These are phyloP conservation scores for Penaeus japonicus DNA, from an alignment of 1,140 invertebrate species.

Conservation along the genomic window DNA sequence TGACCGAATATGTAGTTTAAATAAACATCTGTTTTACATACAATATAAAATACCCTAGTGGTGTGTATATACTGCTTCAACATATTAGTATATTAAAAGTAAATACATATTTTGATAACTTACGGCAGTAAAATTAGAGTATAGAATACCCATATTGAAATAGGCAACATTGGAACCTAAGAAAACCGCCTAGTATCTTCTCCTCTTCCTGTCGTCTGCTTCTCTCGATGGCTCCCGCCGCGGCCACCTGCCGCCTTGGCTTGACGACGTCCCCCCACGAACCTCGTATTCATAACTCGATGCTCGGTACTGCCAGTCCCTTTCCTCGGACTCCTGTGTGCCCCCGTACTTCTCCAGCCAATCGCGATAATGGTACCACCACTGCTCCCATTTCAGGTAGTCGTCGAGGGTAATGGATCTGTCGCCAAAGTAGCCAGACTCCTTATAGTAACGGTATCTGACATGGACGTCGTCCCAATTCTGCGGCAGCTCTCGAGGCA, in stretches of 20 bases:
- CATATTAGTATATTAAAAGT: no score
- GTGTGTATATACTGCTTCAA: no score
- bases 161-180: no score
- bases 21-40: no score
- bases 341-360: constrained; percentile 80
- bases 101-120: no score
- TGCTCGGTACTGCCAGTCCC: constrained; percentile 45
- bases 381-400: constrained; percentile 91
- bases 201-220: constrained; percentile 48
- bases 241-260: constrained; percentile 19
- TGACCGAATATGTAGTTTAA: no score
- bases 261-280: constrained; percentile 6
- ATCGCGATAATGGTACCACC: constrained; percentile 92
- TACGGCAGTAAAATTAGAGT: no score
- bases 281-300: constrained; percentile 40
- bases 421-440: constrained; percentile 81
- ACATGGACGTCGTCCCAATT: constrained; percentile 61
- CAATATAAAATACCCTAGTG: no score
- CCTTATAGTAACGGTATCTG: constrained; percentile 66
- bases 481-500: constrained; percentile 59
- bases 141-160: no score
- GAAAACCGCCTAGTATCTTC: constrained; percentile 14
- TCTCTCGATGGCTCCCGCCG: constrained; percentile 38
- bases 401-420: constrained; percentile 74
- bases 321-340: constrained; percentile 36